phyloP scores from a whole-genome alignment of 2,113 vertebrate genomes.

The Dissostichus mawsoni region DNA sequence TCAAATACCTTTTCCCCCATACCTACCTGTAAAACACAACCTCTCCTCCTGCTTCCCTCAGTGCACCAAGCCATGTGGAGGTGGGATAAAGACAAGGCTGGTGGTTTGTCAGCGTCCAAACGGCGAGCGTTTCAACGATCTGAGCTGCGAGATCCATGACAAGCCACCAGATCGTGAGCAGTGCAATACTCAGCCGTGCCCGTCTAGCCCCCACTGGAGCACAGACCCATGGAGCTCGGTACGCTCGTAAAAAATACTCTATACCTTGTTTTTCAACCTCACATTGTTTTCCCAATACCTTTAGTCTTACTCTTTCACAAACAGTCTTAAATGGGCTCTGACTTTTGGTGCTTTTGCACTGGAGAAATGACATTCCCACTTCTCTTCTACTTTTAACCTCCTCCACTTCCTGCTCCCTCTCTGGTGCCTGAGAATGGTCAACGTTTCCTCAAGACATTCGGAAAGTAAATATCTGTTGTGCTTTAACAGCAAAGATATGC shows the following conservation, averaged over 20 bases:
- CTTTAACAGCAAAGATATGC: slow-evolving; percentile 56
- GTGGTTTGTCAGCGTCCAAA: slow-evolving; percentile 95
- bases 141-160: slow-evolving; percentile 98
- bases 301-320: slow-evolving; percentile 51
- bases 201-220: slow-evolving; percentile 91
- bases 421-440: slow-evolving; percentile 53
- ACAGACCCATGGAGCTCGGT: slow-evolving; percentile 97
- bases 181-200: slow-evolving; percentile 94
- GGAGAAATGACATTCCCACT: slow-evolving; percentile 42
- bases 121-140: slow-evolving; percentile 93
- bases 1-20: not conserved
- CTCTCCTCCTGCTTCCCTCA: slow-evolving; percentile 65
- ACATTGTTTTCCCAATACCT: slow-evolving; percentile 43
- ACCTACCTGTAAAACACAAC: slow-evolving; percentile 13
- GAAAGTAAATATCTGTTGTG: slow-evolving; percentile 65
- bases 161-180: slow-evolving; percentile 97
- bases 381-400: slow-evolving; percentile 44
- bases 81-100: slow-evolving; percentile 92
- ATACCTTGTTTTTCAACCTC: slow-evolving; percentile 62
- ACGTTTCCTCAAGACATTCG: slow-evolving; percentile 57
- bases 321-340: slow-evolving; percentile 38
- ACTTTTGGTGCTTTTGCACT: slow-evolving; percentile 43
- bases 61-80: slow-evolving; percentile 94
- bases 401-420: slow-evolving; percentile 53
- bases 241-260: slow-evolving; percentile 89